phyloP scores from a whole-genome alignment of 2,113 vertebrate species.

The Mirounga angustirostris region DNA sequence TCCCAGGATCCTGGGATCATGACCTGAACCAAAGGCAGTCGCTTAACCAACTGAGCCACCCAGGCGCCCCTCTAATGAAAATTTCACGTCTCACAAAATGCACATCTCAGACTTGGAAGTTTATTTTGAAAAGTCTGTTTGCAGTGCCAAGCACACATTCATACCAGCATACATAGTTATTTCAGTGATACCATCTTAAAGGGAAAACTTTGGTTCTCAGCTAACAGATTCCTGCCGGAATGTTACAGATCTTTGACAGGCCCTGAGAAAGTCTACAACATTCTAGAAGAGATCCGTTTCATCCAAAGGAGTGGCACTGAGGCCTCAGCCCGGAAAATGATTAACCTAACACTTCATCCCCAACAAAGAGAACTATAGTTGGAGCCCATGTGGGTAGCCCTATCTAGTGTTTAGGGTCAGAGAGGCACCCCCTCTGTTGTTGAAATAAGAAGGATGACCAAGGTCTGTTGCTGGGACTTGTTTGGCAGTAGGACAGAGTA shows the following conservation, averaged over 20 bases:
- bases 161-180: no score
- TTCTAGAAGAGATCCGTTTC: neutral
- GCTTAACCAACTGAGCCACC: no score
- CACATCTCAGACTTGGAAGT: neutral
- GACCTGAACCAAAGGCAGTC: no score
- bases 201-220: neutral
- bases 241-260: neutral
- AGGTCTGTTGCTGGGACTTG: neutral
- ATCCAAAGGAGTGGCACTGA: neutral
- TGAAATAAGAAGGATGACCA: neutral
- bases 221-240: neutral
- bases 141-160: neutral
- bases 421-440: neutral
- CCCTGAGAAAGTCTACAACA: neutral
- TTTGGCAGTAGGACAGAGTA: neutral
- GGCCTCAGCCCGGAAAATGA: neutral
- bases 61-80: neutral
- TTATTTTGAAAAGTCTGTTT: slow-evolving; percentile 1
- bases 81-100: neutral
- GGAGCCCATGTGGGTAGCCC: neutral
- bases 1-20: no score
- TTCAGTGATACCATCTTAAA: neutral
- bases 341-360: neutral
- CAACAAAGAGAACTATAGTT: neutral
- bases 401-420: neutral